Percentiles rank a stretch among this genome's conserved stretches.
These are phyloP conservation scores for Eupleurogrammus muticus DNA, from an alignment of 2,797 vertebrate genomes.

Conservation along the genomic window DNA sequence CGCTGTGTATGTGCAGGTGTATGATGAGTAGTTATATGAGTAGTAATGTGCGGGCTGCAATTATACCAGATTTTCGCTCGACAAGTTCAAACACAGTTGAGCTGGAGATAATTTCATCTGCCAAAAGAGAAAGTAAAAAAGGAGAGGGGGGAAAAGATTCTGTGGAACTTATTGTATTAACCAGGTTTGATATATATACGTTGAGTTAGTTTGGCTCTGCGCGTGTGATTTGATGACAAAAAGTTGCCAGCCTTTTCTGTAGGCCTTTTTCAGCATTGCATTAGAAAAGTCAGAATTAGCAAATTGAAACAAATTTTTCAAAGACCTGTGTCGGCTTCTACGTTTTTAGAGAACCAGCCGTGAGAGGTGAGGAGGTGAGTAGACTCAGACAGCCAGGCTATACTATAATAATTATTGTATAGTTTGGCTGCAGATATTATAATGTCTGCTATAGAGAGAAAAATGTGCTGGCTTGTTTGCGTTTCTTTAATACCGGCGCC, in stretches of 20 bases:
- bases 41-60: slow-evolving; percentile 29
- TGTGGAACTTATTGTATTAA: neutral
- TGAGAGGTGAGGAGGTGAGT: neutral
- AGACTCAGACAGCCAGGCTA: too few relatives aligned
- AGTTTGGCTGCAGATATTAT: too few relatives aligned
- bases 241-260: too few relatives aligned
- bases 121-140: slow-evolving; percentile 1
- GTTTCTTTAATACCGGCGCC: too few relatives aligned
- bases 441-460: too few relatives aligned
- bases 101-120: slow-evolving; percentile 29
- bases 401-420: too few relatives aligned
- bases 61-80: slow-evolving; percentile 51
- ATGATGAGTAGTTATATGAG: slow-evolving; percentile 25
- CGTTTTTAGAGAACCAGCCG: neutral
- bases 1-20: neutral
- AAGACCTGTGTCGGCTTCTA: neutral
- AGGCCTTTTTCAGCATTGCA: too few relatives aligned
- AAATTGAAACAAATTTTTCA: too few relatives aligned
- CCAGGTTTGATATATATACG: neutral
- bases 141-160: neutral
- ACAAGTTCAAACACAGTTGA: slow-evolving; percentile 48
- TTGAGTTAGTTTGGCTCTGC: too few relatives aligned
- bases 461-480: too few relatives aligned
- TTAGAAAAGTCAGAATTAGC: too few relatives aligned
- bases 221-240: too few relatives aligned